Evolutionary conservation across 2,797 vertebrate species (phyloP).

Genomic region (Pantherophis alleghaniensis): DNA sequence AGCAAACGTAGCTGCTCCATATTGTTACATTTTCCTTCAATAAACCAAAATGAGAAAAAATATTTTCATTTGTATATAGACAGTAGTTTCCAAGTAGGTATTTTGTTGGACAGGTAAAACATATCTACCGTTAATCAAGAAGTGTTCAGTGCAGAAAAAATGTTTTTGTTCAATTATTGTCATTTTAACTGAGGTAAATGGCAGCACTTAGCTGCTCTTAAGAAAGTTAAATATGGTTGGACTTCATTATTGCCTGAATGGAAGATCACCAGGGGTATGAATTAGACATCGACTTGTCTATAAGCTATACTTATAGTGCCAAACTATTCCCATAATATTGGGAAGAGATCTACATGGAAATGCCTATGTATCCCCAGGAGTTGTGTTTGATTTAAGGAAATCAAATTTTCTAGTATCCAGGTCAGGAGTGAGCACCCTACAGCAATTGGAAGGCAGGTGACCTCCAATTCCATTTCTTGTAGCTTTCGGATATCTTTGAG

Average conservation of each 20-base stretch:
- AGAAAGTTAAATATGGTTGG: not conserved
- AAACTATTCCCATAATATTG: not conserved
- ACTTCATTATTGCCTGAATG: not conserved
- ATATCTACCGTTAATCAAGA: not conserved
- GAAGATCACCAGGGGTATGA: not conserved
- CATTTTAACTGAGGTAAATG: not conserved
- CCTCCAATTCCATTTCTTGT: not conserved
- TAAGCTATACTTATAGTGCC: not conserved
- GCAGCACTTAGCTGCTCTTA: not conserved
- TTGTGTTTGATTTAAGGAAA: not conserved
- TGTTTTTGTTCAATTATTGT: not conserved
- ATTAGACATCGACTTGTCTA: not conserved
- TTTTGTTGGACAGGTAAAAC: not conserved
- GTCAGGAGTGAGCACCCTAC: not conserved
- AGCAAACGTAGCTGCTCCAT: slow-evolving; percentile 60
- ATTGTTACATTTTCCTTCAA: slow-evolving; percentile 67
- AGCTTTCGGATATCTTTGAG: not conserved
- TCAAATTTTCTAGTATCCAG: not conserved
- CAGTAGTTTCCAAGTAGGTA: slow-evolving; percentile 54
- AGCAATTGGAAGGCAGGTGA: not conserved
- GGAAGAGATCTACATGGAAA: not conserved
- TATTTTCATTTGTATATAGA: slow-evolving; percentile 43
- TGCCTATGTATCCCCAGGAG: not conserved
- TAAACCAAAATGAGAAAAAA: slow-evolving; percentile 58
- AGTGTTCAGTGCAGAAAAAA: not conserved